Evolutionary conservation across 2,113 vertebrate genomes (phyloP), one percentile per base, ranked within the genome.

Genomic region (Eulemur macaco): DNA sequence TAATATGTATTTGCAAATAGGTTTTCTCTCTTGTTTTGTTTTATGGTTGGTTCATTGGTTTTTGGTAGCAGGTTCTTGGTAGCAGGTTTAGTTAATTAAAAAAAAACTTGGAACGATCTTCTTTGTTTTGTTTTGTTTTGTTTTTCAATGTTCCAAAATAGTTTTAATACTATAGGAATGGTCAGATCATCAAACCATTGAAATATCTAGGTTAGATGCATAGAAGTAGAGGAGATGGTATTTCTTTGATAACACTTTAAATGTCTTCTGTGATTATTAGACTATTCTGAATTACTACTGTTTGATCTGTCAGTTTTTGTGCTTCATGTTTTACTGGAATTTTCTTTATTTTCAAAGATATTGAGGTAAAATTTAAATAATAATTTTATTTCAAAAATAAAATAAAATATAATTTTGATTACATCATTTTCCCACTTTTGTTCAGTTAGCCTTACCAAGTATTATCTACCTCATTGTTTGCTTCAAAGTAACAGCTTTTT

Each of bases 331-430:
- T 96, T 93, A n/a, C 31, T 71, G 81, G 52, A 78, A 71, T 0
- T 8, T 10, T 85, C 37, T 74, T 95, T 69, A 94, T 92, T 96
- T 95, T 96, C 56, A 81, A 54, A 77, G 21, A 92, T 77, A 77
- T 0, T 60, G 20, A 89, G 58, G 86, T 25, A 86, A 89, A 84
- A 90, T 77, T 82, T 83, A 60, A 64, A 66, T 64, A 64, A 66
- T 56, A 64, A 37, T 76, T 74, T 73, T 82, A 66, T 86, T 89
- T 77, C 0, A 84, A 76, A 96, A 84, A 89, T 69, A 60, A 87
- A 80, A 29, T 93, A 6, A 58, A 77, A 54, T 84, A 73, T 5
- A 85, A 52, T 93, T 94, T 10, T 95, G 34, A 2, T 78, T 50
- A 42, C 80, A 54, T 84, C 64, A 77, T 91, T 92, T 89, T 82